Conservation (phyloP, 37 sponge, comb jelly and placozoan genomes). For the Aphrocallistes beatrix region DNA sequence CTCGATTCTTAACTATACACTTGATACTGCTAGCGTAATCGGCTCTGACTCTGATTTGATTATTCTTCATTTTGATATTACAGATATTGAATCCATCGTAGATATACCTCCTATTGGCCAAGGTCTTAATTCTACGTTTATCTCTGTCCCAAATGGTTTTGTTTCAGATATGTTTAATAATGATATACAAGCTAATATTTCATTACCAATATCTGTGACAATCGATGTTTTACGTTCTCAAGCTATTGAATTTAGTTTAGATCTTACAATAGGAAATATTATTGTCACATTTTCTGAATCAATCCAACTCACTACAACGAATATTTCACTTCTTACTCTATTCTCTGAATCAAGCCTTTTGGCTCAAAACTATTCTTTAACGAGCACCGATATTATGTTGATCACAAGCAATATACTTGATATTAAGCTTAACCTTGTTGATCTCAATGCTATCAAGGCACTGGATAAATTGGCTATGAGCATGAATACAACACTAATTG, state of each 20-base stretch:
- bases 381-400: conserved; percentile 38
- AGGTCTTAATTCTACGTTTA: not conserved
- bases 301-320: conserved; percentile 36
- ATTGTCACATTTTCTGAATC: conserved; percentile 63
- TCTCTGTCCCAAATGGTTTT: not conserved
- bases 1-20: conserved; percentile 26
- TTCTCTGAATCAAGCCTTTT: conserved; percentile 34
- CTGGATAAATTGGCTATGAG: conserved; percentile 37
- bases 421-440: conserved; percentile 24
- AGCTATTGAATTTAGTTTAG: conserved; percentile 29
- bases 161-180: not conserved
- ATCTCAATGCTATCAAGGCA: conserved; percentile 66
- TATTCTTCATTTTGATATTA: not conserved
- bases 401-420: conserved; percentile 29
- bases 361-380: conserved; percentile 40
- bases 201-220: not conserved
- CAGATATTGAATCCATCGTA: not conserved
- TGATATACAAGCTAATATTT: not conserved
- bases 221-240: conserved; percentile 38
- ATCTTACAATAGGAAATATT: conserved; percentile 44
- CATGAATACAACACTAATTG: conserved; percentile 38
- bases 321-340: conserved; percentile 48
- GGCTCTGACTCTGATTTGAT: not conserved
- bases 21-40: conserved; percentile 31
- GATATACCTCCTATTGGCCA: not conserved